Base-by-base conservation (phyloP, 1,140 invertebrate genomes). In the Panulirus ornatus region DNA sequence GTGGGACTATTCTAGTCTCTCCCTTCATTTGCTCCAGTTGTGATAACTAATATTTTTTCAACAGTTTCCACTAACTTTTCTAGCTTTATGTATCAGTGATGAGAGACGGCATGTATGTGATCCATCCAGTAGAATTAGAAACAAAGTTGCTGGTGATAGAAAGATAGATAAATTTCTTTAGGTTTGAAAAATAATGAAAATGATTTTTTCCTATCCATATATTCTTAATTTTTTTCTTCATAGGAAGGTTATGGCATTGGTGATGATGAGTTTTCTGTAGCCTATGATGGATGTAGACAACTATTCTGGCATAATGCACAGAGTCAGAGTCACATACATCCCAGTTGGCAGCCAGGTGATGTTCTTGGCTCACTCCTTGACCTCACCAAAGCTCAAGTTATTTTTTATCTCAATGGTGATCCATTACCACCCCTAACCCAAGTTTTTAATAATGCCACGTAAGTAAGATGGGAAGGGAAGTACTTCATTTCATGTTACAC, bases 171-270 rank as follows among this genome's bases (percentile, higher is more conserved):
- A n/a, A n/a, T n/a, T n/a, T n/a, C n/a, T 75, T 8, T 8, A n/a
- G n/a, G 30, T 70, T 11, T n/a, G 6, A 54, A 54, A 11, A 54
- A 54, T 54, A 27, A 73, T 73, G 11, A 73, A 9, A 27, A n/a
- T 73, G 27, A n/a, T n/a, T n/a, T n/a, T n/a, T n/a, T n/a, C n/a
- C n/a, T n/a, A 58, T 58, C 22, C 51, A 58, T 9, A 9, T 58
- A 36, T 75, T 51, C 44, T 58, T 92, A 73, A 88, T 51, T 58
- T 2, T 54, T 58, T 1, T 8, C 38, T 38, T 9, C 93, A 0
- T 89, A 98, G 97, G 98, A 99, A 94, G 98, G 98, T 2, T 98
- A 97, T 94, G 98, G 98, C n/a, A 98, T 99, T 91, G 98, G 98
- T 44, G 98, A 99, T 94, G 98, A 99, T 94, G 95, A 97, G 92